Conservation (phyloP, 2,888 invertebrate genomes). For the Smittia sp. region DNA sequence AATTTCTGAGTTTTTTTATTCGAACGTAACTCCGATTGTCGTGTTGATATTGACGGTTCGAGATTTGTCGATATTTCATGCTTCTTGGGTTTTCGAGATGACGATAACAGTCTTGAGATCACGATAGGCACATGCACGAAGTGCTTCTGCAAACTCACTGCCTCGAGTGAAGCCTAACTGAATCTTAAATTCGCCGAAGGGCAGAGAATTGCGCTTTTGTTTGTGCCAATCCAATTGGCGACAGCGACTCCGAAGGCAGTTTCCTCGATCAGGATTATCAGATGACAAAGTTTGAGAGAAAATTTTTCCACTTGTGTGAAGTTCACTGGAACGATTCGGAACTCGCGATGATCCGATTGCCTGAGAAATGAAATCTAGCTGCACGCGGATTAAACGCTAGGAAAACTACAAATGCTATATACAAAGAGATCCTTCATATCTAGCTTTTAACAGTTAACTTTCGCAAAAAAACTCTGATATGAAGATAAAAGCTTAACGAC, state of each 20-base stretch:
- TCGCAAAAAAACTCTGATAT: no score
- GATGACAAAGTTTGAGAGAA: conserved; percentile 27
- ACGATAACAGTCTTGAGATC: conserved; percentile 68
- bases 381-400: background rate
- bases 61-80: no score
- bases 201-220: conserved; percentile 55
- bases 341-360: conserved; percentile 1
- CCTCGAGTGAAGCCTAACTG: conserved; percentile 60
- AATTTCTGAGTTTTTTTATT: no score
- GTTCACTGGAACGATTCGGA: conserved; percentile 31
- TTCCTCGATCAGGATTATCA: conserved; percentile 35
- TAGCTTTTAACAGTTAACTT: no score
- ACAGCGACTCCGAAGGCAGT: conserved; percentile 36
- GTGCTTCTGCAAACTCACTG: conserved; percentile 75
- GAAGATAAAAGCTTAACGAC: no score
- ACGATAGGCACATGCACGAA: conserved; percentile 75
- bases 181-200: conserved; percentile 57
- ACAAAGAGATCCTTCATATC: no score
- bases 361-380: conserved; percentile 32
- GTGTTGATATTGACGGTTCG: no score
- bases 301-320: conserved; percentile 32
- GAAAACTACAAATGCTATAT: background rate
- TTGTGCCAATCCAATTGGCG: conserved; percentile 33
- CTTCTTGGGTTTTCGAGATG: no score
- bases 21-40: no score